Evolutionary conservation across 2,113 vertebrate species (phyloP).

Genomic region (Anoura caudifer): DNA sequence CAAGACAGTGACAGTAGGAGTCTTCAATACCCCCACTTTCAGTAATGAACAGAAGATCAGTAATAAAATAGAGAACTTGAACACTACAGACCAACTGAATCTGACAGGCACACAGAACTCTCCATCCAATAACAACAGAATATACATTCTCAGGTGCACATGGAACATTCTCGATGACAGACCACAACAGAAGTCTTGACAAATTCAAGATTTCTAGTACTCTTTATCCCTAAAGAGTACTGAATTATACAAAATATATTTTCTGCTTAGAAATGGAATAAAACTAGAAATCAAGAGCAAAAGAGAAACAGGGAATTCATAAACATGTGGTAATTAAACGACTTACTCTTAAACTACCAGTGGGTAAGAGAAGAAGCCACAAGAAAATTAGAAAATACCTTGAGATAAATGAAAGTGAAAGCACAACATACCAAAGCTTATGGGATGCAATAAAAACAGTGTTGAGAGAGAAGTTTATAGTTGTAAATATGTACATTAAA

Average conservation of each 20-base stretch:
- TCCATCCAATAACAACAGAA: neutral
- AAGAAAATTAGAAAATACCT: neutral
- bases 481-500: neutral
- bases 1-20: neutral
- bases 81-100: neutral
- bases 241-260: neutral
- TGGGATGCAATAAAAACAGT: neutral
- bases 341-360: neutral
- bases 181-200: neutral
- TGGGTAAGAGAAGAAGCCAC: neutral
- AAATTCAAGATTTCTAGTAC: neutral
- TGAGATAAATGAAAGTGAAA: neutral
- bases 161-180: neutral
- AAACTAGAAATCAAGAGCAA: neutral
- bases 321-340: neutral
- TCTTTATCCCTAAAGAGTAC: no score
- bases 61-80: neutral
- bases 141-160: neutral
- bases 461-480: neutral
- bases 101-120: neutral
- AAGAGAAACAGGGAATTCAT: neutral
- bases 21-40: neutral
- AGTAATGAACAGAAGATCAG: neutral
- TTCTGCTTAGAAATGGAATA: neutral
- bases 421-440: neutral